Base-by-base conservation (phyloP, 1,140 invertebrate genomes). In the Hirudo medicinalis region DNA sequence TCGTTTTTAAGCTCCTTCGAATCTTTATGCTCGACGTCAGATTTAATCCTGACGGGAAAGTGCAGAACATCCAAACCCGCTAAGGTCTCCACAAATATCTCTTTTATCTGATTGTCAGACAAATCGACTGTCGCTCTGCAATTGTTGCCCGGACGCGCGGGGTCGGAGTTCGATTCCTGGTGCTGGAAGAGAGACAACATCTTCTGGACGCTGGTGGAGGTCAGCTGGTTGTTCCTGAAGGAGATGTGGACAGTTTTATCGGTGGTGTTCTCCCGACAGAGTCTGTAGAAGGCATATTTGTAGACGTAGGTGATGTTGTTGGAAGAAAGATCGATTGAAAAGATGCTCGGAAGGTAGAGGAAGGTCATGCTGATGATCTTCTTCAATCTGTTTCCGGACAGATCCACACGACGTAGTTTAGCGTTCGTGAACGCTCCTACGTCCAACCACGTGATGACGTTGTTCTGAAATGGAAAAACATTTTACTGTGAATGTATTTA, bases 281-380 rank as follows among this genome's bases (percentile, higher is more conserved):
- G 49, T 17, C 67, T 15, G 54, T 72, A 72, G 67, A 72, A 72
- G 22, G 72, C 72, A 19, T 71, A 54, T 54, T 70, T 70, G 72
- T 72, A 72, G 15, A 72, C 54, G 68, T 71, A 72, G 13, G n/a
- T 68, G 25, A 72, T 27, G 25, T 70, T n/a, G 67, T 72, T 72
- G 54, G 70, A 17, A n/a, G 27, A 32, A 0, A 72, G 27, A 27
- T 72, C 55, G 43, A 72, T 67, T 4, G 32, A n/a, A 6, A 27
- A 19, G 25, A 72, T 49, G 29, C 29, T 60, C 8, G 72, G 72
- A 32, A 72, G 54, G 67, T 71, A 72, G 8, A 72, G 68, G 36
- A 72, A 72, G 40, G 68, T 53, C 72, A 72, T 72, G 53, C 72
- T 72, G 72, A 72, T 72, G 17, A 72, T 54, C 55, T 72, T 72